These are phyloP conservation scores for Acanthisitta chloris DNA, from an alignment of 2,113 vertebrate species.

Conservation along the genomic window DNA sequence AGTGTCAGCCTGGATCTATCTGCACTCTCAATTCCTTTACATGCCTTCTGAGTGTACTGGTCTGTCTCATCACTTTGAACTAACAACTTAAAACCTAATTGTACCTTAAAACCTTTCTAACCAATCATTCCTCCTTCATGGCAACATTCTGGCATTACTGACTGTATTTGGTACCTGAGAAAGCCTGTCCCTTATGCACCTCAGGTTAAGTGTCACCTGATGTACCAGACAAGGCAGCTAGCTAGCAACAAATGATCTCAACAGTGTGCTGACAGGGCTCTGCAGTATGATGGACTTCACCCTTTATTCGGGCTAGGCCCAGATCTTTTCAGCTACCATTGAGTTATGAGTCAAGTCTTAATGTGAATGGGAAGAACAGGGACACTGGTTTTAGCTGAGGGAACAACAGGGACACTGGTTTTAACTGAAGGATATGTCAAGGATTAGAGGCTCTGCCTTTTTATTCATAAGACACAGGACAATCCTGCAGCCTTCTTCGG, in stretches of 20 bases:
- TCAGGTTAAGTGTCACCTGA: background rate
- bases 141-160: background rate
- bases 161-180: background rate
- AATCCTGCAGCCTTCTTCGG: background rate
- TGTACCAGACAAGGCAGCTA: background rate
- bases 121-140: background rate
- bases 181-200: background rate
- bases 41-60: background rate
- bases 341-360: background rate
- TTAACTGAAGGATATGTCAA: background rate
- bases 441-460: background rate
- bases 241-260: background rate
- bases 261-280: background rate
- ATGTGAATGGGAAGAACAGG: background rate
- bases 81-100: background rate
- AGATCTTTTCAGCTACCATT: background rate
- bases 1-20: background rate
- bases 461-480: background rate
- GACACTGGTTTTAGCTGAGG: background rate
- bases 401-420: background rate
- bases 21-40: background rate
- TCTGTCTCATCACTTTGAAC: background rate
- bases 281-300: background rate
- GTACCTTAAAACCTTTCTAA: background rate
- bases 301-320: background rate